A percentile compares a stretch with the other conserved stretches of the same genome.
Conservation (phyloP, 2,797 vertebrate species). For the Arrhamphus sclerolepis region DNA sequence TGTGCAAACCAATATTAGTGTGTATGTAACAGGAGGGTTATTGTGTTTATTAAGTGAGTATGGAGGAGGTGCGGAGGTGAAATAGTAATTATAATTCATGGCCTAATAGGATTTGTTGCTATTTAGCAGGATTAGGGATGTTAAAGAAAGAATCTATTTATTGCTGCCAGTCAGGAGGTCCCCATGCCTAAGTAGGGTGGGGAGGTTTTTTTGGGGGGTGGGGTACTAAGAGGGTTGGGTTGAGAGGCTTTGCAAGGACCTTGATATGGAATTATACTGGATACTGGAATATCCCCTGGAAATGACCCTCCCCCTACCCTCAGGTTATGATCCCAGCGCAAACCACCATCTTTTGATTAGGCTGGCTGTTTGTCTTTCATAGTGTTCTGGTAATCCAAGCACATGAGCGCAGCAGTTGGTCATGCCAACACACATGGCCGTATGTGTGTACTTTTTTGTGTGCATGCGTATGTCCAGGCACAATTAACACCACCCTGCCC, state of each 20-base stretch:
- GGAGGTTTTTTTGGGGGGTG: conserved; percentile 28
- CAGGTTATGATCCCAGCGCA: conserved; percentile 31
- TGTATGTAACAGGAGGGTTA: conserved; percentile 53
- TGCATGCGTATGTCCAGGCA: conserved; percentile 36
- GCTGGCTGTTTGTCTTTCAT: conserved; percentile 71
- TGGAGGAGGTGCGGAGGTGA: conserved; percentile 70
- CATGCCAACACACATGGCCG: conserved; percentile 55
- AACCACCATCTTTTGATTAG: conserved; percentile 70
- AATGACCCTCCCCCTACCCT: conserved; percentile 49
- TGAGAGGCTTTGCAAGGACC: conserved; percentile 40
- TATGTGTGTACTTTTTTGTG: conserved; percentile 33
- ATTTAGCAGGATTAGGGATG: conserved; percentile 88
- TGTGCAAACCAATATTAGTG: no score
- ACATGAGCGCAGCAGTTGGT: conserved; percentile 72
- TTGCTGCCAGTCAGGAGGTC: conserved; percentile 78
- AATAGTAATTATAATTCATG: conserved; percentile 86
- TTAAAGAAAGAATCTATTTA: conserved; percentile 88
- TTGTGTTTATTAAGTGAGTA: conserved; percentile 72
- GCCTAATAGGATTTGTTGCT: conserved; percentile 88
- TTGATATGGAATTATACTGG: conserved; percentile 37
- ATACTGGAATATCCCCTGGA: conserved; percentile 13
- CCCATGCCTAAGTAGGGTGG: conserved; percentile 33
- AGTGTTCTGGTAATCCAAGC: conserved; percentile 71
- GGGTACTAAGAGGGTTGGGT: conserved; percentile 36
- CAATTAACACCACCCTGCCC: conserved; percentile 69